phyloP scores from a whole-genome alignment of 2,888 invertebrate genomes.

The Graphium colonna region DNA sequence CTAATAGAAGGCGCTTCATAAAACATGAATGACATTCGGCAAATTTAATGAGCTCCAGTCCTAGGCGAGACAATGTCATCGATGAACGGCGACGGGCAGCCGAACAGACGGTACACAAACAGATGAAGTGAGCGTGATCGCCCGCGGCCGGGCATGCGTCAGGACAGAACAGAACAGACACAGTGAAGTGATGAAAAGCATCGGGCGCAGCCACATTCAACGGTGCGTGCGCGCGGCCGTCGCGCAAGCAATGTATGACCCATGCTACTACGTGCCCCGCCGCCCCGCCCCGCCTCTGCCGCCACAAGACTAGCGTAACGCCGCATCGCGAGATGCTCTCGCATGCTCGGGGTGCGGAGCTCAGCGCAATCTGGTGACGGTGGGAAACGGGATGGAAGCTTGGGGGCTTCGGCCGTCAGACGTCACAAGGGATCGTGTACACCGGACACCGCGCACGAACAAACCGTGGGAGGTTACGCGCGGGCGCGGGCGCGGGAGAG shows the following conservation, averaged over 20 bases:
- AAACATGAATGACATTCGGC: slow-evolving; percentile 71
- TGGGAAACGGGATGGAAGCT: slow-evolving; percentile 33
- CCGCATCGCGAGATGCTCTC: slow-evolving; percentile 24
- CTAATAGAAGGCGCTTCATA: slow-evolving; percentile 76
- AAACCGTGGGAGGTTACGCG: slow-evolving; percentile 47
- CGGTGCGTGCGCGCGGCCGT: slow-evolving; percentile 77
- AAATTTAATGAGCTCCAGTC: slow-evolving; percentile 70
- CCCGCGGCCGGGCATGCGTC: slow-evolving; percentile 78
- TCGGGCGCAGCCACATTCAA: slow-evolving; percentile 80
- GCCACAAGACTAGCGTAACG: slow-evolving; percentile 27
- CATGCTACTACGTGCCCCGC: slow-evolving; percentile 73
- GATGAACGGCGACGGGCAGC: slow-evolving; percentile 71
- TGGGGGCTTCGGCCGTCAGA: slow-evolving; percentile 66
- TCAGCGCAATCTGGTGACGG: slow-evolving; percentile 22
- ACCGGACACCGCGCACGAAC: slow-evolving; percentile 62
- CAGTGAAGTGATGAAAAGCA: slow-evolving; percentile 79
- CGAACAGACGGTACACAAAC: slow-evolving; percentile 75
- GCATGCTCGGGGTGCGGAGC: slow-evolving; percentile 27
- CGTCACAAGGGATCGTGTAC: slow-evolving; percentile 74
- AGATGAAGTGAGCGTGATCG: slow-evolving; percentile 77
- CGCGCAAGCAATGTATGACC: slow-evolving; percentile 79
- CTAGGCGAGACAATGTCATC: slow-evolving; percentile 72
- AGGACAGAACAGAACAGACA: slow-evolving; percentile 77
- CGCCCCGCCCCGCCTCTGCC: slow-evolving; percentile 37
- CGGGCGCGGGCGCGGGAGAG: slow-evolving; percentile 51